Conservation (phyloP, 1,140 invertebrate genomes). For the Diabrotica virgifera region DNA sequence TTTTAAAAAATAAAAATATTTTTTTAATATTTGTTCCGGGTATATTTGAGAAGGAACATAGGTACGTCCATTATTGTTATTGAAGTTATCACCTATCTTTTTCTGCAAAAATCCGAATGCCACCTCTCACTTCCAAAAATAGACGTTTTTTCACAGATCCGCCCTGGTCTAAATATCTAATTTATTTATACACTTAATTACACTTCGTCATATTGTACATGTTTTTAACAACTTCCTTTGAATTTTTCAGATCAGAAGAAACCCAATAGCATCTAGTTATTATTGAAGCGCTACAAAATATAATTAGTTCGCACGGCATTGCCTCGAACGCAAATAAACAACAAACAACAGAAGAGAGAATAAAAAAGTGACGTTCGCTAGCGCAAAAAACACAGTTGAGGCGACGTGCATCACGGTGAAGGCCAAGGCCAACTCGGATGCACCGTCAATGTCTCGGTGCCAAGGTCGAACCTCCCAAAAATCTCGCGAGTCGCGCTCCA, state of each 20-base stretch:
- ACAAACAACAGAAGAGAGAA: slow-evolving; percentile 6
- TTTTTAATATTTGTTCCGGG: too few relatives aligned
- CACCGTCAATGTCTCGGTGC: slow-evolving; percentile 12
- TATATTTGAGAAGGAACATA: too few relatives aligned
- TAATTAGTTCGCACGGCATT: slow-evolving; percentile 15
- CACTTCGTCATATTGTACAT: too few relatives aligned
- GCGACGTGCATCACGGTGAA: slow-evolving; percentile 20
- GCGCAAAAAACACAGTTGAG: slow-evolving; percentile 13
- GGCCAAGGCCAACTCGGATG: slow-evolving; percentile 18
- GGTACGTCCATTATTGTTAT: too few relatives aligned
- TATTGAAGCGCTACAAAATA: slow-evolving; percentile 5
- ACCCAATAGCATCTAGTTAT: not conserved
- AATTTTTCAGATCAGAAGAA: not conserved
- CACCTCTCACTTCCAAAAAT: too few relatives aligned
- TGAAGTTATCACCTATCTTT: too few relatives aligned
- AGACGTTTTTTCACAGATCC: too few relatives aligned
- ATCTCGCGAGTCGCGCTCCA: slow-evolving; percentile 17
- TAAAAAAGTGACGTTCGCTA: slow-evolving; percentile 18
- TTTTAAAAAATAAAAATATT: too few relatives aligned
- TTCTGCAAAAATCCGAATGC: too few relatives aligned
- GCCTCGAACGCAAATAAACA: slow-evolving; percentile 16
- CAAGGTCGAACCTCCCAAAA: slow-evolving; percentile 22
- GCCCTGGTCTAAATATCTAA: too few relatives aligned
- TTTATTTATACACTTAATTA: too few relatives aligned
- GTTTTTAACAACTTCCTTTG: too few relatives aligned